Conservation (phyloP, 2,797 vertebrate species). For the Coreius guichenoti region DNA sequence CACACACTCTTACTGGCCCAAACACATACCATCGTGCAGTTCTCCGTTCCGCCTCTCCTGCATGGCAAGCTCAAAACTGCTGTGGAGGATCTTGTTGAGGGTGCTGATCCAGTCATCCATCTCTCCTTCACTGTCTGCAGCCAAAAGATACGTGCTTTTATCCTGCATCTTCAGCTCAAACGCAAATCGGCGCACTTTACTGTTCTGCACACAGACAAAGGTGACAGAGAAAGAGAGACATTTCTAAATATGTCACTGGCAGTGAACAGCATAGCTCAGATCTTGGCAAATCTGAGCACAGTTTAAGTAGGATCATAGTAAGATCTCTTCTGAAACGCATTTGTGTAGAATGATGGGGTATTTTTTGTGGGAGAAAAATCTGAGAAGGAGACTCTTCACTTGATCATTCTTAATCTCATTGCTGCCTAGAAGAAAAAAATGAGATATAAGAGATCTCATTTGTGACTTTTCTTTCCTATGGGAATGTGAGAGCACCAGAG, state of each 20-base stretch:
- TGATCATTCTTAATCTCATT: background rate
- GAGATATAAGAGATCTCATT: background rate
- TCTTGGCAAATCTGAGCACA: background rate
- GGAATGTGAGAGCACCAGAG: background rate
- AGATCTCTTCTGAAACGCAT: background rate
- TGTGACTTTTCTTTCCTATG: background rate
- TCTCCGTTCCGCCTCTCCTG: constrained; percentile 96
- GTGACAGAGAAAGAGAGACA: constrained; percentile 23
- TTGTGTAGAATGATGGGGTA: background rate
- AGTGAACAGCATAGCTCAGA: background rate
- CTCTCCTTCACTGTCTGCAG: constrained; percentile 91
- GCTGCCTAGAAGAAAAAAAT: background rate
- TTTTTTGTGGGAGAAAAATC: background rate
- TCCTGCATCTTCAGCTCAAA: constrained; percentile 99
- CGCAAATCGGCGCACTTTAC: constrained; percentile 93
- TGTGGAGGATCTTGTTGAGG: constrained; percentile 96
- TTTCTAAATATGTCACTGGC: background rate
- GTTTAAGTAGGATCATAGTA: background rate
- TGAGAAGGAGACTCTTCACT: background rate
- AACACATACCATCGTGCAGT: constrained; percentile 84
- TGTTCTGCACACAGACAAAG: constrained; percentile 81
- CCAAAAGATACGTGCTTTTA: constrained; percentile 95
- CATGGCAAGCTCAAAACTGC: constrained; percentile 94
- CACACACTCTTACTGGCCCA: constrained; percentile 28
- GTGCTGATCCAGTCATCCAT: constrained; percentile 97